Conservation (phyloP, 1,140 invertebrate genomes). For the Drosophila saltans region DNA sequence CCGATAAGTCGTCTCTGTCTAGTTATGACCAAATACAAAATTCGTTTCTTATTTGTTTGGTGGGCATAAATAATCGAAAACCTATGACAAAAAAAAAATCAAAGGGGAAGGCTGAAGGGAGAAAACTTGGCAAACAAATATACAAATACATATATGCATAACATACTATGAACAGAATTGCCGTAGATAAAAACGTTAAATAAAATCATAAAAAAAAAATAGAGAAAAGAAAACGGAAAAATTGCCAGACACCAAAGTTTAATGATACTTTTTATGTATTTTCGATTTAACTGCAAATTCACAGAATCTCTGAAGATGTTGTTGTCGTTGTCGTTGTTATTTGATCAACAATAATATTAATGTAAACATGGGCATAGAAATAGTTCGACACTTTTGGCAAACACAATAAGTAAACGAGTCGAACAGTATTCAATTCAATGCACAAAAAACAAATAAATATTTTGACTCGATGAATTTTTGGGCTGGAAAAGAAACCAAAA, state of each 20-base stretch:
- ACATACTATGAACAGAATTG: constrained; percentile 40
- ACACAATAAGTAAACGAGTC: constrained; percentile 54
- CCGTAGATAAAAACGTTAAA: constrained; percentile 64
- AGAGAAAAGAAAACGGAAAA: constrained; percentile 23
- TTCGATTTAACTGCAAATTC: constrained; percentile 50
- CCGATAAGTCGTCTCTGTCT: constrained; percentile 33
- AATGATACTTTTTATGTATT: constrained; percentile 70
- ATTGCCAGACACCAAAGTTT: constrained; percentile 62
- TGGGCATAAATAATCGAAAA: constrained; percentile 68
- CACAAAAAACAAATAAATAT: constrained; percentile 48
- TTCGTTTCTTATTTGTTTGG: constrained; percentile 59
- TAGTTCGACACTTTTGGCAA: constrained; percentile 53
- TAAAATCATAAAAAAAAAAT: constrained; percentile 51
- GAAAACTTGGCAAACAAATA: constrained; percentile 65
- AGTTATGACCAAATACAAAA: constrained; percentile 32
- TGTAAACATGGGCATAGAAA: constrained; percentile 43
- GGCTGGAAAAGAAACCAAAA: constrained; percentile 31
- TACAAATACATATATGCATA: constrained; percentile 19
- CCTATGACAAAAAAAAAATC: not conserved
- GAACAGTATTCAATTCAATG: constrained; percentile 45
- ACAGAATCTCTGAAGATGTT: constrained; percentile 29
- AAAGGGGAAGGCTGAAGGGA: constrained; percentile 9
- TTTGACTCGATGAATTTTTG: constrained; percentile 30
- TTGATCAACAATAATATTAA: constrained; percentile 59
- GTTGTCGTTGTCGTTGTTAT: constrained; percentile 33